Percentiles rank a stretch among this genome's conserved stretches.
Conservation (phyloP, 2,113 vertebrate genomes). For the Macrotus californicus region DNA sequence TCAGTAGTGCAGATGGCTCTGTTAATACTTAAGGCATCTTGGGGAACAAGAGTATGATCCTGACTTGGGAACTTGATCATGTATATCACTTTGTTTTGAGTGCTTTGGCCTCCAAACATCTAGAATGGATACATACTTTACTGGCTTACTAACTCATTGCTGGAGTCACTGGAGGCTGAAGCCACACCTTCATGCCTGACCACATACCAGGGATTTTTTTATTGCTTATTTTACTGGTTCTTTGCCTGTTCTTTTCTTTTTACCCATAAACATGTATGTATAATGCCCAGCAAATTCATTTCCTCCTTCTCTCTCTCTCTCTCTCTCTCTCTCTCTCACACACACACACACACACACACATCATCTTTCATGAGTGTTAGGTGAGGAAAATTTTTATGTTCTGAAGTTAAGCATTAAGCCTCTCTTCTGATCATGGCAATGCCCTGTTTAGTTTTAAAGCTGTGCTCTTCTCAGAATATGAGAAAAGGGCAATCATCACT, state of each 20-base stretch:
- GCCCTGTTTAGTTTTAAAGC: not conserved
- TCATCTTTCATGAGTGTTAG: not conserved
- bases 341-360: not conserved
- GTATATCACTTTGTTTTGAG: constrained; percentile 46
- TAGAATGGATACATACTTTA: constrained; percentile 30
- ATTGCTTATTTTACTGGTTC: constrained; percentile 40
- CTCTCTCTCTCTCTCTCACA: not conserved
- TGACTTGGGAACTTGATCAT: constrained; percentile 8
- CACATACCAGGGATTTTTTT: constrained; percentile 2
- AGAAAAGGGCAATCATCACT: not conserved
- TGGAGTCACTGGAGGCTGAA: constrained; percentile 1
- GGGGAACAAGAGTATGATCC: not conserved
- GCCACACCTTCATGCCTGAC: constrained; percentile 21
- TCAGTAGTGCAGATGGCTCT: constrained; percentile 17
- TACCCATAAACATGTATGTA: not conserved
- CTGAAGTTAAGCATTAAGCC: not conserved
- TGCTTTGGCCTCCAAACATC: constrained; percentile 1
- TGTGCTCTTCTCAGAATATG: not conserved
- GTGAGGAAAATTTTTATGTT: not conserved
- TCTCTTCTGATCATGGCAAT: not conserved
- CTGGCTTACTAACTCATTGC: constrained; percentile 35
- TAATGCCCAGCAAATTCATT: not conserved
- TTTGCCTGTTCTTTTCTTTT: not conserved
- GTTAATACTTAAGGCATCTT: constrained; percentile 54
- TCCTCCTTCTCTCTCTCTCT: not conserved